Percentiles rank a stretch among this genome's conserved stretches.
phyloP scores from a whole-genome alignment of 2,888 invertebrate species.

The Mamestra brassicae region DNA sequence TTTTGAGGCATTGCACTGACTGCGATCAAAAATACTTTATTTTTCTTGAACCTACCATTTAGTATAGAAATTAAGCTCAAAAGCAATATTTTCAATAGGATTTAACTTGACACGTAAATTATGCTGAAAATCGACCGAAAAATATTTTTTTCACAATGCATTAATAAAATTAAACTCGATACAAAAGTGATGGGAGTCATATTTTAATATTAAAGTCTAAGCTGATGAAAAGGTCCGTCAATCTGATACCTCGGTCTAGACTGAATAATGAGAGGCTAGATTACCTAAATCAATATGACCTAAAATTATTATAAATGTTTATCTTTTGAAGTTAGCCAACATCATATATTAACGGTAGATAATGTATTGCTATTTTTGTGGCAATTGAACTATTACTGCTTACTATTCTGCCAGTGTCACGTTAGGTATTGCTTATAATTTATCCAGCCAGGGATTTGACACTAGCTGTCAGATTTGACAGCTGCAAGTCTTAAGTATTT shows the following conservation, averaged over 20 bases:
- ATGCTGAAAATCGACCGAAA: background rate
- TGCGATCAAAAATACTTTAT: background rate
- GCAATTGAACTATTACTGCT: background rate
- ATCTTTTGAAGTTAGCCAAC: slow-evolving; percentile 6
- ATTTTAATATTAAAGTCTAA: slow-evolving; percentile 34
- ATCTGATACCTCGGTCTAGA: slow-evolving; percentile 30
- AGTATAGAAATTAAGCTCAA: background rate
- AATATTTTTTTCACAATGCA: slow-evolving; percentile 3
- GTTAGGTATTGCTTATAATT: too few species aligned
- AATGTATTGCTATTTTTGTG: background rate
- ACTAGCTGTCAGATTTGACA: slow-evolving; percentile 18
- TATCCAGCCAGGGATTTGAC: slow-evolving; percentile 1
- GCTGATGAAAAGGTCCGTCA: slow-evolving; percentile 42
- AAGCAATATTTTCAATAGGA: slow-evolving; percentile 4
- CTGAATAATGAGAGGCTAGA: slow-evolving; percentile 38
- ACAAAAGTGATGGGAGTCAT: slow-evolving; percentile 17
- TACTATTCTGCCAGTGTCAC: too few species aligned
- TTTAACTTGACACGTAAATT: slow-evolving; percentile 7
- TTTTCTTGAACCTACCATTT: background rate
- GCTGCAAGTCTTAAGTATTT: background rate
- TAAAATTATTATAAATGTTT: background rate
- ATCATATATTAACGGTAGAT: slow-evolving; percentile 1
- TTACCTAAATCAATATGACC: slow-evolving; percentile 2
- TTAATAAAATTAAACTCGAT: slow-evolving; percentile 30
- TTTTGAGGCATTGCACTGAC: background rate